Evolutionary conservation across 2,888 invertebrate species (phyloP), one percentile per base, ranked within the genome.

Genomic region (Cacoxenus indagator): DNA sequence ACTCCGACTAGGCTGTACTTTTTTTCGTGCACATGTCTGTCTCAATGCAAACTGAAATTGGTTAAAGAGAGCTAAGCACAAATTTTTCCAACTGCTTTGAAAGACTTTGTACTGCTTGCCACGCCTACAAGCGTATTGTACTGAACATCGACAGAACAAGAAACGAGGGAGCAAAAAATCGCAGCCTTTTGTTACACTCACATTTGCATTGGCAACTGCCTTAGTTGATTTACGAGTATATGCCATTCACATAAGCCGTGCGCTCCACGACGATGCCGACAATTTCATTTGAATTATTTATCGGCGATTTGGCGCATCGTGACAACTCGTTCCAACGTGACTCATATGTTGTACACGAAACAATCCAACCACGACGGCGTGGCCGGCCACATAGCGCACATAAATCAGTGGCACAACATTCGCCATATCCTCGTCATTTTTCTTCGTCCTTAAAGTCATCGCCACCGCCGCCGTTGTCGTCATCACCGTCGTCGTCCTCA

Each of bases 161-260:
- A n/a, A n/a, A n/a, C n/a, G n/a, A n/a, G n/a, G n/a, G n/a, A n/a
- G n/a, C n/a, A n/a, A n/a, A n/a, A n/a, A n/a, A n/a, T n/a, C n/a
- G n/a, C n/a, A n/a, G n/a, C n/a, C n/a, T 37, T 8, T 37, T 8
- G 37, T 14, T 11, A 37, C 37, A 8, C 37, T 37, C 37, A 37
- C 5, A 37, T 3, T 26, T 55, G 24, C 11, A 6, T 55, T 29
- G 31, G 67, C 68, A n/a, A n/a, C n/a, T n/a, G 65, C 74, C 81
- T 78, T 83, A 81, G 79, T 78, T 76, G 72, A 66, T 72, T 61
- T 72, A 54, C 14, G 51, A n/a, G n/a, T n/a, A n/a, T n/a, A n/a
- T 43, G 0, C 31, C 31, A 31, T 45, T 27, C 67, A 54, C 57
- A 68, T n/a, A n/a, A n/a, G n/a, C n/a, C n/a, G n/a, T 64, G 64